phyloP scores from a whole-genome alignment of 2,113 vertebrate genomes.

The Podarcis muralis region DNA sequence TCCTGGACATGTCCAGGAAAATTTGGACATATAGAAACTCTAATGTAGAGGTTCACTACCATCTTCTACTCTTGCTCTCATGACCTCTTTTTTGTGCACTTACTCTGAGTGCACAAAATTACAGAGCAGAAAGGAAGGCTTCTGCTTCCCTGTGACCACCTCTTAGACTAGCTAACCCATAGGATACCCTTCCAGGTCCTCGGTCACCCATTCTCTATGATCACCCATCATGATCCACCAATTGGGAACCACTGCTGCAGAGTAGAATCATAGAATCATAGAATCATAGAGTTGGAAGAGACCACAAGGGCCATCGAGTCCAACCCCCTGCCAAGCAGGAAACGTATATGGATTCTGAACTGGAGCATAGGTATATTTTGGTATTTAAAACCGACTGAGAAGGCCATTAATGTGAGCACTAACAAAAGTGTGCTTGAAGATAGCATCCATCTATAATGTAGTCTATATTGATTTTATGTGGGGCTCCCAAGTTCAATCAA shows the following conservation, averaged over 20 bases:
- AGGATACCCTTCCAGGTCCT: too few relatives aligned
- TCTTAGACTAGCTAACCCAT: too few relatives aligned
- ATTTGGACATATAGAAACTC: too few relatives aligned
- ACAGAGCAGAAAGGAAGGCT: background rate
- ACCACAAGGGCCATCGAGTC: too few relatives aligned
- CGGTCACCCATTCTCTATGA: too few relatives aligned
- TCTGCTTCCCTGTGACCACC: background rate
- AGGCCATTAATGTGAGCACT: background rate
- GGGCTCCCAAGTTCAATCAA: too few relatives aligned
- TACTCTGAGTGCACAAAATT: background rate
- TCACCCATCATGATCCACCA: background rate
- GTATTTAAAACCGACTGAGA: background rate
- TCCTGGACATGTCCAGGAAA: too few relatives aligned
- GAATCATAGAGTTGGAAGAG: too few relatives aligned
- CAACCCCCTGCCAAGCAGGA: too few relatives aligned
- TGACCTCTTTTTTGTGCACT: background rate
- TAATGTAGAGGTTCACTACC: background rate
- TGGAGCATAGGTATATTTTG: background rate
- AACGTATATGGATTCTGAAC: background rate
- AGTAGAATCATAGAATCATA: too few relatives aligned
- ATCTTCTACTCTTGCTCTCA: background rate
- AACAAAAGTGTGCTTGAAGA: background rate
- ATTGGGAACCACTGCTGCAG: background rate
- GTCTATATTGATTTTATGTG: too few relatives aligned
- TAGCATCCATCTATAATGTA: background rate